Base-by-base conservation (phyloP, 2,113 vertebrate species). In the Pterocles burchelli region DNA sequence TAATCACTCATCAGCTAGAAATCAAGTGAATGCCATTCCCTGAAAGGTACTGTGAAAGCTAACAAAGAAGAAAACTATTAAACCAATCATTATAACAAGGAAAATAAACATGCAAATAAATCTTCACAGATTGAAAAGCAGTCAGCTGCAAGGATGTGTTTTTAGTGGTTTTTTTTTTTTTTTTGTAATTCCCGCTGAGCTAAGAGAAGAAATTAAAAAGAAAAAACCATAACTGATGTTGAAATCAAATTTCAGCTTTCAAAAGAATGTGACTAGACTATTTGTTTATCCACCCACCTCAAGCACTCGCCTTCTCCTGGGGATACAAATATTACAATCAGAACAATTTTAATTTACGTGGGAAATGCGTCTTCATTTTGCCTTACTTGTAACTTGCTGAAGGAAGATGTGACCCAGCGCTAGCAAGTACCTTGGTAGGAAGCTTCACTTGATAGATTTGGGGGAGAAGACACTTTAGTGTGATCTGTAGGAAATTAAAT, bases 221-320 rank as follows among this genome's bases (percentile, higher is more conserved):
- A 41, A 73, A 90, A 75, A 21, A 15, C 11, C 1, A 4, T 41
- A 68, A 92, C 46, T 65, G 46, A 95, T 83, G 85, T 81, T 86
- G 90, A 95, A 96, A 86, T 84, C 14, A 90, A 94, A 90, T 81
- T 95, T 95, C 67, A 80, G 68, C 82, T 88, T 95, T 90, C 59
- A 71, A 74, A 94, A 88, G 79, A 91, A 91, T 88, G 65, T 63
- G 75, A 94, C 95, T 95, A 96, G 92, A 88, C 61, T 91, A 88
- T 77, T 96, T 97, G 79, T 93, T 96, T 77, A 95, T 88, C 90
- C 79, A 63, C 79, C 95, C 83, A 96, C 88, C 93, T 96, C 93
- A 71, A 91, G 76, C 48, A 29, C 49, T 76, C 43, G 34, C 55
- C 62, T 81, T 65, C 95, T 96, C 92, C 71, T 71, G 88, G 85